These are phyloP conservation scores for Aurelia sp. DNA, from an alignment of 30 jellyfish, hydroid and myxozoan species.

Conservation along the genomic window DNA sequence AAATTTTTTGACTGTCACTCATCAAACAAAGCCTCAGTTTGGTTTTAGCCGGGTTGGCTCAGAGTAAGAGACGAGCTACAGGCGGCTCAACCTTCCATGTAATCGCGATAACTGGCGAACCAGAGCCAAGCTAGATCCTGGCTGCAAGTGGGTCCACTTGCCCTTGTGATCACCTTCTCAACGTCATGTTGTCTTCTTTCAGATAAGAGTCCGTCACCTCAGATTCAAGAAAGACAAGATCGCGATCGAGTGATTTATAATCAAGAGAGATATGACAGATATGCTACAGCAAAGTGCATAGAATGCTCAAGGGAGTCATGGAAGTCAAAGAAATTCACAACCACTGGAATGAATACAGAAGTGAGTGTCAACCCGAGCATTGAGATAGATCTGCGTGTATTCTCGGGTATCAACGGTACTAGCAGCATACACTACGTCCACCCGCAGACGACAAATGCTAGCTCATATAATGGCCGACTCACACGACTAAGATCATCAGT, in stretches of 20 bases:
- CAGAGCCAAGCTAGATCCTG: too few species aligned
- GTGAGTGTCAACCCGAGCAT: constrained; percentile 94
- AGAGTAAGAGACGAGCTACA: too few species aligned
- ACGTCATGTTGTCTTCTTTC: neutral
- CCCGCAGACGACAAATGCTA: constrained; percentile 63
- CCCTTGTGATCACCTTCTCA: too few species aligned
- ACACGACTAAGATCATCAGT: constrained; percentile 62
- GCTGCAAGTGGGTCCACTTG: too few species aligned
- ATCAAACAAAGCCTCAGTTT: too few species aligned
- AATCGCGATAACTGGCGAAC: too few species aligned
- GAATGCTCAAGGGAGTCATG: constrained; percentile 99
- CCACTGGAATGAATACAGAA: constrained; percentile 98
- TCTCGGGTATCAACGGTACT: constrained; percentile 82
- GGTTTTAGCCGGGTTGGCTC: too few species aligned
- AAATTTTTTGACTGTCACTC: too few species aligned
- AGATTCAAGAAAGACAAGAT: constrained; percentile 47
- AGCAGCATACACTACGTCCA: constrained; percentile 73
- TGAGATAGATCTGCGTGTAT: constrained; percentile 90
- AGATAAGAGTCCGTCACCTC: constrained; percentile 54
- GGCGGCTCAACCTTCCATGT: too few species aligned
- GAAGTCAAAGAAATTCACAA: constrained; percentile 95
- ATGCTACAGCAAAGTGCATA: constrained; percentile 90
- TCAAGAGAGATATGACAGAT: constrained; percentile 58
- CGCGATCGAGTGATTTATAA: constrained; percentile 39
- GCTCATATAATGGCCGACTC: constrained; percentile 59